Conservation (phyloP, 2,888 invertebrate species). For the Boloria euphrosyne region DNA sequence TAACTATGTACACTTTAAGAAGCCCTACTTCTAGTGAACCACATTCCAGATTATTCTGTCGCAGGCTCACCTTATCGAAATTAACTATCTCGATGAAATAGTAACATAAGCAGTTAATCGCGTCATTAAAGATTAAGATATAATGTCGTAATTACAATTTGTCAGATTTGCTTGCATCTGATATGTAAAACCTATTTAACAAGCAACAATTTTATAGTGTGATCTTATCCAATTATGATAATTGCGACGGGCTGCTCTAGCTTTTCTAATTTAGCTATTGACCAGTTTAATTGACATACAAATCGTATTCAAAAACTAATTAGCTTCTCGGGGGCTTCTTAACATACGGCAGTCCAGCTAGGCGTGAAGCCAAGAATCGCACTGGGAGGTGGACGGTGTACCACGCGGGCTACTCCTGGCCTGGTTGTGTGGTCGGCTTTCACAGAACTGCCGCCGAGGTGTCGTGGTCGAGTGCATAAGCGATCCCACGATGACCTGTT, state of each 20-base stretch:
- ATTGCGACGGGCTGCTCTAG: neutral
- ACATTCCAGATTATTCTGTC: slow-evolving; percentile 22
- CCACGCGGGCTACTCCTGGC: no score
- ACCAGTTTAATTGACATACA: no score
- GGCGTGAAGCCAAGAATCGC: no score
- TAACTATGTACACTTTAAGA: neutral
- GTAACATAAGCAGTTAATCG: slow-evolving; percentile 27
- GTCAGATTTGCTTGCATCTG: slow-evolving; percentile 21
- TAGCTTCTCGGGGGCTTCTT: no score
- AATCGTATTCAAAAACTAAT: no score
- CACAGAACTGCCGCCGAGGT: no score
- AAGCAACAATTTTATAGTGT: neutral
- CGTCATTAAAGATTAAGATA: slow-evolving; percentile 27
- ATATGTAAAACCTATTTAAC: slow-evolving; percentile 20
- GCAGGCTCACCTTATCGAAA: slow-evolving; percentile 14
- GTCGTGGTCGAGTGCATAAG: no score
- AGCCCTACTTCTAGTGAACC: slow-evolving; percentile 5
- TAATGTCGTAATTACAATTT: slow-evolving; percentile 27
- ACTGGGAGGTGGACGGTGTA: no score
- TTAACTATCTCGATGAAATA: slow-evolving; percentile 40
- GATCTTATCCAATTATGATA: slow-evolving; percentile 10
- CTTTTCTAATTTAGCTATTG: no score
- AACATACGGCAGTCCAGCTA: no score
- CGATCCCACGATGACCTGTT: no score
- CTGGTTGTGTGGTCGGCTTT: no score